Base-by-base conservation (phyloP, 1,140 invertebrate species). In the Macrostomum lignano region DNA sequence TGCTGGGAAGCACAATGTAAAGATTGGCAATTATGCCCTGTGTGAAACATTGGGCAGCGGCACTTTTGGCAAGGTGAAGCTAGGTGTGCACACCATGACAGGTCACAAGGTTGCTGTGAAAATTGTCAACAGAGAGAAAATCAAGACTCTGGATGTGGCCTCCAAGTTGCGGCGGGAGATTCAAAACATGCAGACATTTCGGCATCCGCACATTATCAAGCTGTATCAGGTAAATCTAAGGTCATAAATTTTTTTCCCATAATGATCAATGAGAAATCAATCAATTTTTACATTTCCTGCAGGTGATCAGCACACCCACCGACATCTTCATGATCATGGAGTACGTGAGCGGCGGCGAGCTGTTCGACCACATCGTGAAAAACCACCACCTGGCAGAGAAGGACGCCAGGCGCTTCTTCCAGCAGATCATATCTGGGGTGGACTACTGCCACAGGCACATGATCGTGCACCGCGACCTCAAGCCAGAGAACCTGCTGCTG, bases 161-260 rank as follows among this genome's bases (percentile, higher is more conserved):
- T 79, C 82, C 2, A 98, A 98, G 62, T 96, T 98, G 41, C 65
- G 82, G 30, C 63, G 88, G 36, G 91, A 98, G 62, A 98, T 98
- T 48, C 86, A 96, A 55, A 98, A 98, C 63, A 65, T 98, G 2
- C 94, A 94, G 51, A 64, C 96, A 1, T 98, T 98, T 51, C 66
- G 86, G 36, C 91, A 98, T 67, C 91, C 91, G n/a, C 91, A 98
- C 53, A 98, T 98, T 41, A 98, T 98, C 38, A 94, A 94, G 66
- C 57, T 98, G 65, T 94, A 73, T 20, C 32, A 33, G 19, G 32
- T 33, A 21, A n/a, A n/a, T n/a, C n/a, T n/a, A n/a, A n/a, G n/a
- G n/a, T n/a, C n/a, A n/a, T n/a, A n/a, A n/a, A n/a, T n/a, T n/a
- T n/a, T n/a, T n/a, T n/a, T n/a, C n/a, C n/a, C n/a, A n/a, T n/a